Conservation (phyloP, 2,888 invertebrate species). For the Cyclophora punctaria region DNA sequence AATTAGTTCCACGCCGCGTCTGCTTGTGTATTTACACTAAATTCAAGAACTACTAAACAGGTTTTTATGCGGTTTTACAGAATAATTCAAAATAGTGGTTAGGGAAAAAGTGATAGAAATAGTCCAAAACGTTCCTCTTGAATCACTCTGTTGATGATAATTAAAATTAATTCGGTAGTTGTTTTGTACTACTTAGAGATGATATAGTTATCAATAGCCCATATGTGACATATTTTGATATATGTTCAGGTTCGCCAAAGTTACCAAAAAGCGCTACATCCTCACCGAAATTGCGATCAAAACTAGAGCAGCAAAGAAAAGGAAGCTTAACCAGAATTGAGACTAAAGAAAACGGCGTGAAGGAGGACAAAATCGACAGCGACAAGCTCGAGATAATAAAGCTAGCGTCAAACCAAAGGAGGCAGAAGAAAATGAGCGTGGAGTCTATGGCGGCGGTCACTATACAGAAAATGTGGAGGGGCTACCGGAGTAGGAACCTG, state of each 20-base stretch:
- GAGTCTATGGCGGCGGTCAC: constrained; percentile 79
- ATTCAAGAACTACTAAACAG: too few species aligned
- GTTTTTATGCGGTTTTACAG: too few species aligned
- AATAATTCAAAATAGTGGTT: too few species aligned
- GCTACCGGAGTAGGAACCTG: constrained; percentile 84
- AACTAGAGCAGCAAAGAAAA: constrained; percentile 57
- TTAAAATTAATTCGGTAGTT: too few species aligned
- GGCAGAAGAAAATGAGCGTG: constrained; percentile 56
- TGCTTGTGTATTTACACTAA: too few species aligned
- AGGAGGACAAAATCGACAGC: constrained; percentile 41
- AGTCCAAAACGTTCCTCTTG: too few species aligned
- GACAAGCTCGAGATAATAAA: constrained; percentile 53
- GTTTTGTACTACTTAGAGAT: too few species aligned
- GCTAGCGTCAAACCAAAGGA: constrained; percentile 55
- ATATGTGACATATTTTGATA: too few species aligned
- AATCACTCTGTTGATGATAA: too few species aligned
- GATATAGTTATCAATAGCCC: too few species aligned
- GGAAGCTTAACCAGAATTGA: constrained; percentile 50
- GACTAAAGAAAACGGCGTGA: constrained; percentile 44
- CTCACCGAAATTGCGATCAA: constrained; percentile 60
- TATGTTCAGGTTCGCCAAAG: constrained; percentile 42
- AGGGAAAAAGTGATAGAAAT: too few species aligned
- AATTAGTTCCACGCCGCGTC: too few species aligned
- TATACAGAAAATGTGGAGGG: constrained; percentile 91
- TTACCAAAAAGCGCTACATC: constrained; percentile 63